Evolutionary conservation across 2,888 invertebrate genomes (phyloP), one percentile per base, ranked within the genome.

Genomic region (Epinotia bilunana): DNA sequence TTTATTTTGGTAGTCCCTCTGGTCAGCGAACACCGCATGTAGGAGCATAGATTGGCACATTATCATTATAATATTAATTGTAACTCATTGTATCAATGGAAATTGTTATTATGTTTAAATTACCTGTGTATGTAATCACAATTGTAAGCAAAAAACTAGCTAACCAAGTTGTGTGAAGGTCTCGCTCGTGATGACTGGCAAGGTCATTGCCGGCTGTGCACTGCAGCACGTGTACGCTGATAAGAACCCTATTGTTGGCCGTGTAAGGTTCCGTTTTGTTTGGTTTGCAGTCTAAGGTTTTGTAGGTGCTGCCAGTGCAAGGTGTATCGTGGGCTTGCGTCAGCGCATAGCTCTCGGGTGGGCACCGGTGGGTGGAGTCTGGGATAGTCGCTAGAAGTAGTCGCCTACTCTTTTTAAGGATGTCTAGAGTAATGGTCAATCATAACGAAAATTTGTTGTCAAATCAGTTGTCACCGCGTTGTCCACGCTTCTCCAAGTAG

Each of bases 21-120:
- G 71, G 61, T 73, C 68, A 72, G 64, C 55, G 82, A 83, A 84
- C 81, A 81, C 75, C 80, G 83, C 87, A 86, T 83, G 81, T 87
- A 86, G 84, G 85, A 82, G 78, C 74, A 83, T 87, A 87, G 90
- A 90, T 89, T 91, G 89, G 91, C 92, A 91, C 91, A 81, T 81
- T 81, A 78, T 83, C 87, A 68, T 23, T 68, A 68, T 58, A 49
- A 65, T 65, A 65, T n/a, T 55, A 69, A 60, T 67, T 69, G 28
- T 60, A 28, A n/a, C 0, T 75, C 72, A 73, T 77, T 80, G 76
- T 73, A 79, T 76, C 73, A 72, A 77, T 77, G 77, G 62, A 78
- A 77, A 87, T 83, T 81, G 80, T 82, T 86, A 87, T 86, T 78
- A 74, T 72, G 72, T 73, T 77, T 77, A 72, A 64, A 76, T 75